Evolutionary conservation across 2,797 vertebrate genomes (phyloP).

Genomic region (Gallinago solitaria): DNA sequence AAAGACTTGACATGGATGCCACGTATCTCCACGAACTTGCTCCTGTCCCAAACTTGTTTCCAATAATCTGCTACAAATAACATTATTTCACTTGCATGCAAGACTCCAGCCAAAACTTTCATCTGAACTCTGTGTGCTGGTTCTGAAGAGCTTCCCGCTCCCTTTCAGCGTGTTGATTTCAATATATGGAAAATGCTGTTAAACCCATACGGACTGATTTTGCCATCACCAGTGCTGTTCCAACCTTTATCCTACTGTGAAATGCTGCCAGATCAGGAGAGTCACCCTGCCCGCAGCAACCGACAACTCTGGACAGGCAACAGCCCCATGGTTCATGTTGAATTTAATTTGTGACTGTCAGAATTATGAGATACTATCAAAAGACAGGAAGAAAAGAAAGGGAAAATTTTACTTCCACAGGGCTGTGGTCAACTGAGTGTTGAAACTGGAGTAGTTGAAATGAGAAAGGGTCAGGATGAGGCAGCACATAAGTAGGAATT

Average conservation of each 20-base stretch:
- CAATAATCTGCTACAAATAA: not conserved
- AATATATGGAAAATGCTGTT: not conserved
- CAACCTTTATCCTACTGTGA: not conserved
- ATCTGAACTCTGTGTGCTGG: not conserved
- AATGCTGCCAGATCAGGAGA: not conserved
- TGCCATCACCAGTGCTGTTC: not conserved
- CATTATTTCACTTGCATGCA: not conserved
- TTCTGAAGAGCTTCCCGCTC: not conserved
- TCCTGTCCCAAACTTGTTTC: not conserved
- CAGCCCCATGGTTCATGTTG: not conserved
- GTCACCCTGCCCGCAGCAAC: not conserved
- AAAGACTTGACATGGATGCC: not conserved
- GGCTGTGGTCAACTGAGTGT: not conserved
- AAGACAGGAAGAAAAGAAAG: not conserved
- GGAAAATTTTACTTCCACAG: not conserved
- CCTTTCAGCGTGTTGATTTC: not conserved
- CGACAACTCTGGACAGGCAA: not conserved
- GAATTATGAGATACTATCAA: not conserved
- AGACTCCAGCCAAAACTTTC: slow-evolving; percentile 3
- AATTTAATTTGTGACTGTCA: not conserved
- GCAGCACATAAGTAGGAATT: not conserved
- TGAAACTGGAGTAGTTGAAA: not conserved
- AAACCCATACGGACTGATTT: not conserved
- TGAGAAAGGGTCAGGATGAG: not conserved
- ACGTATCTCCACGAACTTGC: not conserved